Evolutionary conservation across 1,140 invertebrate species (phyloP), one percentile per base, ranked within the genome.

Genomic region (Euura saliciscinereae): DNA sequence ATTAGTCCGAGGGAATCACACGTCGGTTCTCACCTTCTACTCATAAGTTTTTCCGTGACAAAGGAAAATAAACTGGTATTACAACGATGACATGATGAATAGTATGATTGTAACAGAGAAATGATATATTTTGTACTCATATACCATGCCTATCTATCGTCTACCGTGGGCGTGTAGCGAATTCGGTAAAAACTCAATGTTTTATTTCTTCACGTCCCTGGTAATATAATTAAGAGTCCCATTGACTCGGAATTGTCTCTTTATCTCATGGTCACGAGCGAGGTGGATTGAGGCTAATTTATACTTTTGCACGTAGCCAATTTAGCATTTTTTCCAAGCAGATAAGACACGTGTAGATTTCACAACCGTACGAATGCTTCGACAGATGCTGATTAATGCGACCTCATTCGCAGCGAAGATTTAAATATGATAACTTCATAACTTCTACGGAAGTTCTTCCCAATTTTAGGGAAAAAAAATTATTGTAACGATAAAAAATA

Each of bases 1-100:
- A 71, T 91, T 99, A 66, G 93, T 99, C 67, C 90, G 97, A 78
- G 98, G 98, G 74, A 99, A 99, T 86, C 97, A 99, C 85, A 94
- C 93, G 6, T 97, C 96, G 77, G 97, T 99, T 46, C 90, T 99
- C 71, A 99, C 98, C 64, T 99, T 98, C 90, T 99, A 99, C 87
- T 98, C 97, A 64, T 99, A 93, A 91, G 0, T 59, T 59, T 3
- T 11, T 6, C 3, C 51, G 51, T 59, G 6, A 59, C 51, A 59
- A 59, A 51, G 46, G 11, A 59, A 59, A 59, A 59, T n/a, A 59
- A 59, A 4, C 1, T 11, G 13, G 51, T 59, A 59, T 6, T 59
- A 59, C 51, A n/a, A 11, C 10, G 51, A 11, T 4, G 5, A 11
- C 3, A 59, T 6, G 6, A 3, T 59, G 51, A 59, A 59, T 59